These are phyloP conservation scores for Ptilorrhoa leucosticta DNA, from an alignment of 2,113 vertebrate genomes.

Conservation along the genomic window DNA sequence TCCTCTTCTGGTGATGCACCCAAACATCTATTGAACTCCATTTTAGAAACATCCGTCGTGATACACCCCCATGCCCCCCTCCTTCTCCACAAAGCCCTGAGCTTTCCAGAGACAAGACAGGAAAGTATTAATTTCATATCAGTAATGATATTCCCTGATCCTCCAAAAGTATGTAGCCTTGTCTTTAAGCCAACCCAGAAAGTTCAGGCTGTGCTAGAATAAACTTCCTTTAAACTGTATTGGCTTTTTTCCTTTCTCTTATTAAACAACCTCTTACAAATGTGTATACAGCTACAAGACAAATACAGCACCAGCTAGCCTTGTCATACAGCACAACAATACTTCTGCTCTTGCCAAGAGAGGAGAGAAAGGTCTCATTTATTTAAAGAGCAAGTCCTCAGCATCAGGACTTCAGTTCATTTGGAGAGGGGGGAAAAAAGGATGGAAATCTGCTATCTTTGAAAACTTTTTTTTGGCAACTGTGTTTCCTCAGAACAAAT, in stretches of 20 bases:
- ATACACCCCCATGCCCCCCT: neutral
- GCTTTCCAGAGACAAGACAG: neutral
- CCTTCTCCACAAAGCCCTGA: neutral
- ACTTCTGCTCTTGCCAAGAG: slow-evolving; percentile 54
- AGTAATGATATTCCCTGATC: neutral
- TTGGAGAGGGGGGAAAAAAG: rapidly evolving
- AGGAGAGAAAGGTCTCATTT: slow-evolving; percentile 58
- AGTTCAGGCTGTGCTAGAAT: neutral
- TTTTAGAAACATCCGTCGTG: neutral
- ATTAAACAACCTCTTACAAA: slow-evolving; percentile 39
- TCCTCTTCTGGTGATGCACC: slow-evolving; percentile 21
- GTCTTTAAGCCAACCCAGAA: slow-evolving; percentile 15
- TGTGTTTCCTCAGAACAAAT: slow-evolving; percentile 32
- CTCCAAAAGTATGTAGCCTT: neutral
- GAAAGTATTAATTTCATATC: neutral
- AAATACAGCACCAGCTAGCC: slow-evolving; percentile 62
- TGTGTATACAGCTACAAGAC: slow-evolving; percentile 49
- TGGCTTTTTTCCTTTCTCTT: slow-evolving; percentile 51
- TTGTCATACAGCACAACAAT: slow-evolving; percentile 66
- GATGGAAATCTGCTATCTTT: slow-evolving; percentile 20
- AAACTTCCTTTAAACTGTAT: slow-evolving; percentile 39
- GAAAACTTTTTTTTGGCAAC: neutral
- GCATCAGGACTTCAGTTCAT: slow-evolving; percentile 12
- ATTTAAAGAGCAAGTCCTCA: slow-evolving; percentile 36
- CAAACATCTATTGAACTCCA: slow-evolving; percentile 35